These are phyloP conservation scores for Sarcophaga subvicina DNA, from an alignment of 2,888 invertebrate species.

Conservation along the genomic window DNA sequence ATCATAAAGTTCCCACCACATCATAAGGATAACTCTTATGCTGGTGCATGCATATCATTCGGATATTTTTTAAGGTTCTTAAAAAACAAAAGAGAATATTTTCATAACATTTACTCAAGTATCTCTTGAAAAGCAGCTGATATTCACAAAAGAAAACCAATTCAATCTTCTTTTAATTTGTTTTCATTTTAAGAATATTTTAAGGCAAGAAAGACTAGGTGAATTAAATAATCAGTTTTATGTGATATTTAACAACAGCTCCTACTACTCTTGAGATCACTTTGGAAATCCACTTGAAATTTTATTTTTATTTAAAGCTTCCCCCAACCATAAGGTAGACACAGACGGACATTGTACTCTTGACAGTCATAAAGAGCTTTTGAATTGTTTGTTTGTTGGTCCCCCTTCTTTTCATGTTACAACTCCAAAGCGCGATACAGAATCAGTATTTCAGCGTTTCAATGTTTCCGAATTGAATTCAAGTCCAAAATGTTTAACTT, in stretches of 20 bases:
- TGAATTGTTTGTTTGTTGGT: not conserved
- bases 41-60: not conserved
- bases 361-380: not conserved
- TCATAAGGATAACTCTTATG: not conserved
- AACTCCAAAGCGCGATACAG: too few species aligned
- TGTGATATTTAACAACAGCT: slow-evolving; percentile 47
- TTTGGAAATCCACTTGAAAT: slow-evolving; percentile 46
- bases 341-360: slow-evolving; percentile 4
- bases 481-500: not conserved
- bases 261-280: slow-evolving; percentile 65
- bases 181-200: not conserved
- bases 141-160: not conserved
- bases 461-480: not conserved
- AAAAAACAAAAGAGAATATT: not conserved
- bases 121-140: slow-evolving; percentile 2
- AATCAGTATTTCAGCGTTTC: too few species aligned
- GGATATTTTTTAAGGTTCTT: not conserved
- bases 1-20: too few species aligned
- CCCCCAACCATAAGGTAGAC: slow-evolving; percentile 12
- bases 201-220: not conserved
- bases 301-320: slow-evolving; percentile 29
- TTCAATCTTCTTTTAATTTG: not conserved
- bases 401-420: not conserved
- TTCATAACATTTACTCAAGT: not conserved
- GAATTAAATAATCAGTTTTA: slow-evolving; percentile 51